These are phyloP conservation scores for Microtus ochrogaster DNA, from an alignment of 2,113 vertebrate species.

Conservation along the genomic window DNA sequence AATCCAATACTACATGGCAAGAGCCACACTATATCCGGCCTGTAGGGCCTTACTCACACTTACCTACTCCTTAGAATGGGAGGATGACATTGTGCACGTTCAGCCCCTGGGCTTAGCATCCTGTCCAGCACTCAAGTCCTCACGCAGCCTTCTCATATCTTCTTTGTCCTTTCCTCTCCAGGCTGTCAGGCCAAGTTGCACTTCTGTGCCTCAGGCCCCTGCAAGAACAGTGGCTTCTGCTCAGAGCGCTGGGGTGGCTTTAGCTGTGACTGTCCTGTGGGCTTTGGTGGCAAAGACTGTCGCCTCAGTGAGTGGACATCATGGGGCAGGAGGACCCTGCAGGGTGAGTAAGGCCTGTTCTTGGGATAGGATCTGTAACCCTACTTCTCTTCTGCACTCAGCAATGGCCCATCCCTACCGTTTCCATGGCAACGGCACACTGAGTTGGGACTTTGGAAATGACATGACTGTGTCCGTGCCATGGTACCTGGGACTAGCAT, in stretches of 20 bases:
- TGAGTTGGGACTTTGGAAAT: conserved; percentile 97
- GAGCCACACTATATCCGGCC: background rate
- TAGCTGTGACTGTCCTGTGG: conserved; percentile 95
- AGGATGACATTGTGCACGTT: background rate
- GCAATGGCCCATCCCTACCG: conserved; percentile 95
- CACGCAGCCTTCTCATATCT: background rate
- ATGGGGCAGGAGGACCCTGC: background rate
- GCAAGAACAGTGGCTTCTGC: conserved; percentile 95
- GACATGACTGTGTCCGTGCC: conserved; percentile 95
- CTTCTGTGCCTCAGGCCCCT: conserved; percentile 95
- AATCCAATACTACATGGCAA: background rate
- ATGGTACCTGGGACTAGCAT: conserved; percentile 96
- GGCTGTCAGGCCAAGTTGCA: conserved; percentile 96
- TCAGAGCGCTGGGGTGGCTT: conserved; percentile 96
- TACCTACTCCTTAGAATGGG: background rate
- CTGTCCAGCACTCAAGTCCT: background rate
- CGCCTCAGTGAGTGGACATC: conserved; percentile 90
- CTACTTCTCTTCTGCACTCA: conserved; percentile 82
- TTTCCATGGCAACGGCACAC: conserved; percentile 94
- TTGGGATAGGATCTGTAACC: conserved; percentile 8
- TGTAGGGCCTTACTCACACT: background rate
- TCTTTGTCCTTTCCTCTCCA: conserved; percentile 70
- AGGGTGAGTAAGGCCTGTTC: background rate
- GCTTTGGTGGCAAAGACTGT: conserved; percentile 98
- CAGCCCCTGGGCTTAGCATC: background rate